phyloP scores from a whole-genome alignment of 2,888 invertebrate genomes.

The Cheilosia grossa region DNA sequence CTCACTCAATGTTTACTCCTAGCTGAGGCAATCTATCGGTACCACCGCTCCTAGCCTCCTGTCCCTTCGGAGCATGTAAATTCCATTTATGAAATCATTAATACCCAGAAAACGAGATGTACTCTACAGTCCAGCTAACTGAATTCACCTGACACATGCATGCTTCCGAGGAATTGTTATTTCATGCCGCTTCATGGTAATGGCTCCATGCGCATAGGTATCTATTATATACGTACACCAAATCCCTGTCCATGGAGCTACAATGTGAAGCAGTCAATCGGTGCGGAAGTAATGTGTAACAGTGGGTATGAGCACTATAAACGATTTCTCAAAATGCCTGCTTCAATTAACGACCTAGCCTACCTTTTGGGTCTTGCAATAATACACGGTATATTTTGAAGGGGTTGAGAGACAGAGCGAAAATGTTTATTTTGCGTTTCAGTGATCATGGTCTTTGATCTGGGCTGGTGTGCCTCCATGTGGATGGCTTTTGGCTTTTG shows the following conservation, averaged over 20 bases:
- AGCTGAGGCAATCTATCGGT: slow-evolving; percentile 16
- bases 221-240: background rate
- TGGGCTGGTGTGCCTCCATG: slow-evolving; percentile 13
- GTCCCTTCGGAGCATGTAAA: slow-evolving; percentile 48
- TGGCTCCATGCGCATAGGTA: slow-evolving; percentile 18
- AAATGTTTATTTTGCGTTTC: slow-evolving; percentile 71
- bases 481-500: slow-evolving; percentile 56
- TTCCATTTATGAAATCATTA: slow-evolving; percentile 71
- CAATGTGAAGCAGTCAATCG: slow-evolving; percentile 69
- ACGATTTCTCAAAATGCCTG: slow-evolving; percentile 72
- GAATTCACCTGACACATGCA: slow-evolving; percentile 70
- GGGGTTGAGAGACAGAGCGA: slow-evolving; percentile 25
- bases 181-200: slow-evolving; percentile 60
- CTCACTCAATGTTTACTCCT: slow-evolving; percentile 5
- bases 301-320: slow-evolving; percentile 61
- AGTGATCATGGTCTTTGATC: slow-evolving; percentile 70
- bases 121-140: slow-evolving; percentile 32
- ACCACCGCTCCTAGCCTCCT: background rate
- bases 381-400: slow-evolving; percentile 45
- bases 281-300: slow-evolving; percentile 66
- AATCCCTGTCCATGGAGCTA: slow-evolving; percentile 8
- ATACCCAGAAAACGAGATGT: slow-evolving; percentile 50
- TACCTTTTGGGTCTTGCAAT: slow-evolving; percentile 55
- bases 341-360: slow-evolving; percentile 70
- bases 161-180: slow-evolving; percentile 69